Evolutionary conservation across 30 jellyfish, hydroid and myxozoan genomes (phyloP), one percentile per base, ranked within the genome.

Genomic region (Hydra vulgaris): DNA sequence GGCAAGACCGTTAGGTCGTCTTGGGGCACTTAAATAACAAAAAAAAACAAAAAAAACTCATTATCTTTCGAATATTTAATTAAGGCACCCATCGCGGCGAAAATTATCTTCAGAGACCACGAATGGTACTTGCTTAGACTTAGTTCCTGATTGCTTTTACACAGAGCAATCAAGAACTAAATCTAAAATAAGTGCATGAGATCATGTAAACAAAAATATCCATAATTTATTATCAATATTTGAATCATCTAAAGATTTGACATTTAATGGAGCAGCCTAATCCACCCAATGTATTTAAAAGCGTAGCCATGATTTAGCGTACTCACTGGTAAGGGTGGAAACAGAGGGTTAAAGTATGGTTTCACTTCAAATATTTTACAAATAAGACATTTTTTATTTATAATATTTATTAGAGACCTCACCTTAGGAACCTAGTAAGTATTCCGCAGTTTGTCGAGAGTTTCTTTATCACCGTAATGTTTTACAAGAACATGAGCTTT

Each of bases 191-290:
- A 69, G 26, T 21, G 26, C 27, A 69, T 15, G 76, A 15, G 76
- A 21, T 5, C 76, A 69, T 21, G 27, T 69, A 69, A 69, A 69
- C 27, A 69, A 69, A 69, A 69, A 69, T 69, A 69, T 69, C 76
- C 76, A 69, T 3, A 21, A 5, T 69, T 69, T 69, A 69, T 21
- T 3, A 3, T 3, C 5, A 8, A 8, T 69, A 8, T 69, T 23
- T 3, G 27, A 21, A 5, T 15, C 26, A 23, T 69, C 8, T 12
- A 69, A 3, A 3, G 26, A 21, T 69, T 69, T 69, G 5, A 69
- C 76, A 69, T 21, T 3, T 69, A 69, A 8, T 3, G 76, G 76
- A 8, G 8, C 5, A 69, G 76, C 76, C 5, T 69, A 69, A 69
- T 69, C 76, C 27, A 23, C 76, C 26, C 76, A 21, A 21, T 69